Base-by-base conservation (phyloP, 2,797 vertebrate genomes). In the Lithobates sylvaticus region DNA sequence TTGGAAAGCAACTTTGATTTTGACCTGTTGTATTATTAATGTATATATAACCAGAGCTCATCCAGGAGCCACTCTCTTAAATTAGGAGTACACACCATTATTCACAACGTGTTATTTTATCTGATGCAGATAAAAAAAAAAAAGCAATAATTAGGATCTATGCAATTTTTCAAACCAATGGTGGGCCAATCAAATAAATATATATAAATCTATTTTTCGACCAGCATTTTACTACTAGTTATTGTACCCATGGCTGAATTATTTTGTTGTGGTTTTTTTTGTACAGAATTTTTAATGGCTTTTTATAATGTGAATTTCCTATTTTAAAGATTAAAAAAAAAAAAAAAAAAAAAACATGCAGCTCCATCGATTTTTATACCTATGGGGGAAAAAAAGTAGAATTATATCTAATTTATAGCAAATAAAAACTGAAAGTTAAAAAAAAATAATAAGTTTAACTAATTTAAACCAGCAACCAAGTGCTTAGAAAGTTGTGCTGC, bases 111-210 rank as follows among this genome's bases (percentile, higher is more conserved):
- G 92, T 93, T 93, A 91, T 94, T 64, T 94, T 88, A 91, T 93
- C 91, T 93, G 92, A 95, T 95, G 91, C 93, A 94, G 94, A 93
- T 93, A 91, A 84, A 95, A 72, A 94, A 77, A 95, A 94, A 95
- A 92, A 82, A 97, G 96, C 96, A 97, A 97, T 97, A 97, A 97
- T 97, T 96, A 96, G 96, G 95, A 97, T 95, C 96, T 97, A 97
- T 97, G 96, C 96, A 97, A 97, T 97, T 96, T 97, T 96, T 95
- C 95, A 61, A 96, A 94, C 93, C 91, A 94, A 94, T 94, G 93
- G 93, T 94, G 93, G 95, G 96, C 95, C 96, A 95, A 95, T 95
- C 94, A 91, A 93, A 95, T 95, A 95, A 93, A 95, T 95, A 95
- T 95, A 96, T 94, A 94, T 95, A 91, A 95, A 94, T 97, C 93